Evolutionary conservation across 2,113 vertebrate genomes (phyloP).

Genomic region (Tragelaphus strepsiceros): DNA sequence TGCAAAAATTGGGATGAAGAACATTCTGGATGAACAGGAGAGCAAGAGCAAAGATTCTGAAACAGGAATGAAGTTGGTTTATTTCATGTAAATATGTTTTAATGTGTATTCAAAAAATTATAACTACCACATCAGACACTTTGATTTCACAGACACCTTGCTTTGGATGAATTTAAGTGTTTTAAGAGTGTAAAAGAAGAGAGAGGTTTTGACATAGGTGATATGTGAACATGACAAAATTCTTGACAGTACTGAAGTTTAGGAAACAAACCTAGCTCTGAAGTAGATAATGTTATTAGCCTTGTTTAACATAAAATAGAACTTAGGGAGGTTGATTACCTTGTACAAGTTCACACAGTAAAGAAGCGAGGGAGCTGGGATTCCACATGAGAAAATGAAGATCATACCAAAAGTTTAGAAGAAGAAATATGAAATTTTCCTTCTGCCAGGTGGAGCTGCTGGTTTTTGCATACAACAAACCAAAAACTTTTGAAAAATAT

Average conservation of each 20-base stretch:
- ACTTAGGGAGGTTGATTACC: not conserved
- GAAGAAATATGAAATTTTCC: not conserved
- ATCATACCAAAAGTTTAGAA: not conserved
- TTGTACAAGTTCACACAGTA: not conserved
- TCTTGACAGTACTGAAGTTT: constrained; percentile 20
- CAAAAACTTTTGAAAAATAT: constrained; percentile 44
- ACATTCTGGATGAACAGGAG: constrained; percentile 1
- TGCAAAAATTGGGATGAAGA: constrained; percentile 22
- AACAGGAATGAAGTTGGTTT: not conserved
- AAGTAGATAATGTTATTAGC: not conserved
- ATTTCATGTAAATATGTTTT: constrained; percentile 8
- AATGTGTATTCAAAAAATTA: not conserved
- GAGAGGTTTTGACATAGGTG: not conserved
- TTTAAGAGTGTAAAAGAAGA: not conserved
- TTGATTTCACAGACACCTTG: constrained; percentile 13
- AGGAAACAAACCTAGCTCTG: not conserved
- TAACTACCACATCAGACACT: not conserved
- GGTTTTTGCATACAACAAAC: constrained; percentile 7
- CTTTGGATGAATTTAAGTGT: not conserved
- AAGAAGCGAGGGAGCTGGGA: not conserved
- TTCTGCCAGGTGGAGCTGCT: constrained; percentile 10
- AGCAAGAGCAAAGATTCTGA: not conserved
- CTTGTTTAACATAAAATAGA: not conserved
- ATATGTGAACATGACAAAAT: not conserved
- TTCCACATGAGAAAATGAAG: not conserved